A percentile compares a stretch with the other conserved stretches of the same genome.
Evolutionary conservation across 1,140 invertebrate species (phyloP).

Genomic region (Pteromalus puparum): DNA sequence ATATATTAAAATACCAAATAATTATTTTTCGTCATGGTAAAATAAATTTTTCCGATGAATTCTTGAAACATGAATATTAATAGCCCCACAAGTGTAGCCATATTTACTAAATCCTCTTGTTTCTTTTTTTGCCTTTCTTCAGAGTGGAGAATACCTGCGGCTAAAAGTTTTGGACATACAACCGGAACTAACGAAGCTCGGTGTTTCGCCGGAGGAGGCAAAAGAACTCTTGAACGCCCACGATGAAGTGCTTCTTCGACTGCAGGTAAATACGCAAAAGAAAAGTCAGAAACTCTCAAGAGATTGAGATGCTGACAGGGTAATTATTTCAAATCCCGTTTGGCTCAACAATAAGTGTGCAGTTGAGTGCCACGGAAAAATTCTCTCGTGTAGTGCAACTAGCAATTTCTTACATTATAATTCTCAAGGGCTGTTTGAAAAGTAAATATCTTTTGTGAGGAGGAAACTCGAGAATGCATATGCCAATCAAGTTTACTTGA

Average conservation of each 20-base stretch:
- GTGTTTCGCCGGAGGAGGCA: conserved; percentile 85
- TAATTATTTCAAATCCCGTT: conserved; percentile 32
- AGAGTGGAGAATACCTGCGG: conserved; percentile 90
- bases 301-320: not conserved
- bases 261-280: conserved; percentile 80
- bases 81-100: not conserved
- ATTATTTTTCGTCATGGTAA: no score
- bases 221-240: conserved; percentile 85
- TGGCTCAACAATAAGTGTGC: not conserved
- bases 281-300: not conserved
- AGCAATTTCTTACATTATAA: not conserved
- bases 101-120: conserved; percentile 4
- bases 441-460: no score
- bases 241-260: conserved; percentile 88
- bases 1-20: no score
- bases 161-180: conserved; percentile 91
- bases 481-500: no score
- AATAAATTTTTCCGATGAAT: no score
- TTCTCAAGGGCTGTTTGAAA: not conserved
- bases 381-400: not conserved
- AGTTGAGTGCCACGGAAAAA: not conserved
- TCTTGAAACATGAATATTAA: not conserved
- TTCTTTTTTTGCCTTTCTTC: conserved; percentile 66
- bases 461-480: no score
- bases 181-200: conserved; percentile 89